Base-by-base conservation (phyloP, 2,113 vertebrate species). In the Hippocampus guttulatus region DNA sequence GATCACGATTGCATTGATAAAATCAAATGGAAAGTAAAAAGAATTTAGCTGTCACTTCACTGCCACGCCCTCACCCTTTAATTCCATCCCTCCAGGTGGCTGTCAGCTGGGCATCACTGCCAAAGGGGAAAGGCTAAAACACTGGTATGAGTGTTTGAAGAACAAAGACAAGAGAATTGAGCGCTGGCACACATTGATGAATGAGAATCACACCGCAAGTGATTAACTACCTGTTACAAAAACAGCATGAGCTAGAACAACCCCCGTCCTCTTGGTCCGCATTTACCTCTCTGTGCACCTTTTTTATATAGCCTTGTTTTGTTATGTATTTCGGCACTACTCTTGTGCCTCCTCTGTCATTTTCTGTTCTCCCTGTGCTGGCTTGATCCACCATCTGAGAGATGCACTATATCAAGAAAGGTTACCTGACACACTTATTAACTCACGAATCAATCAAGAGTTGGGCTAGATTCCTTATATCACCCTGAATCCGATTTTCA, bases 121-220 rank as follows among this genome's bases (percentile, higher is more conserved):
- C 41, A 98, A 98, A 83, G 97, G 97, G 0, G 97, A 99, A 83
- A 86, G 94, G 75, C 93, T 99, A 86, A 99, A 98, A 91, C 97
- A 99, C 90, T 99, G 97, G 97, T 99, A 98, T 0, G 97, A 98
- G 81, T 98, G 96, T 61, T 74, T 99, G 89, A 99, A 98, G 91
- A 99, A 99, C 92, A 98, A 98, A 87, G 97, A 99, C 90, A 97
- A 98, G 95, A 96, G 92, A 90, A 97, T 98, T 0, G 96, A 99
- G 79, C 96, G 96, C 81, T 99, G 97, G 97, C 97, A 99, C 88
- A 96, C 95, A 70, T 91, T 99, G 70, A 84, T 95, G 27, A 95
- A 95, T 0, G 96, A 96, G 88, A 95, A 93, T 86, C 95, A 96
- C 0, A 81, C 94, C 27, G 88, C 95, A 1, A 98, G 97, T 0